Base-by-base conservation (phyloP, 2,797 vertebrate genomes). In the Muraenolepis orangiensis region DNA sequence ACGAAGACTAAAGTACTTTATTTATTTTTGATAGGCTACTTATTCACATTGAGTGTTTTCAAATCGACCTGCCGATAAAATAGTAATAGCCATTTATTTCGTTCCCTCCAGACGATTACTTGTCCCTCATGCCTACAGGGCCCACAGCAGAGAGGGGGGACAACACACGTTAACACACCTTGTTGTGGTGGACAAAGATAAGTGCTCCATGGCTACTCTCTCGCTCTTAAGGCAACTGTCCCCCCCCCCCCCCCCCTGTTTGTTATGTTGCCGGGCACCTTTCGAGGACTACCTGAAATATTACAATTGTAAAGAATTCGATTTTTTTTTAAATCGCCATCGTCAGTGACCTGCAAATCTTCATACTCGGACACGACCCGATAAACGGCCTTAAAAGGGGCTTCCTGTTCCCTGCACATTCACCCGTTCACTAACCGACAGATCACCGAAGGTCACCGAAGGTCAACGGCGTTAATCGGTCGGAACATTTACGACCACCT, bases 51-150 rank as follows among this genome's bases (percentile, higher is more conserved):
- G 82, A 87, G 80, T 85, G 81, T 57, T 79, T 77, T 76, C 34
- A 84, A 85, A 87, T 78, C 82, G 77, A 68, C n/a, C n/a, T 57
- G 46, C 81, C 70, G 73, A 76, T 89, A 88, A 89, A 90, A 72
- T 23, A 74, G 7, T 81, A 82, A 89, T 77, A 81, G 77, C 85
- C 79, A 87, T 80, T 84, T 72, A 26, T 74, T 51, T 31, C n/a
- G n/a, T n/a, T n/a, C 23, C 36, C 10, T 1, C 5, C 51, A 77
- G 76, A 61, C 69, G 4, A 78, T 72, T 69, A 31, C 6, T 66
- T 81, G n/a, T 71, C 42, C 82, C 77, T 72, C 70, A 72, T 78
- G 1, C 70, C 76, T 73, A 74, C 38, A 78, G 1, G 20, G 28
- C 46, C 51, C 18, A 74, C 71, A 76, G 71, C 66, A 70, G 20